phyloP scores from a whole-genome alignment of 2,888 invertebrate genomes.

The Baronia brevicornis region DNA sequence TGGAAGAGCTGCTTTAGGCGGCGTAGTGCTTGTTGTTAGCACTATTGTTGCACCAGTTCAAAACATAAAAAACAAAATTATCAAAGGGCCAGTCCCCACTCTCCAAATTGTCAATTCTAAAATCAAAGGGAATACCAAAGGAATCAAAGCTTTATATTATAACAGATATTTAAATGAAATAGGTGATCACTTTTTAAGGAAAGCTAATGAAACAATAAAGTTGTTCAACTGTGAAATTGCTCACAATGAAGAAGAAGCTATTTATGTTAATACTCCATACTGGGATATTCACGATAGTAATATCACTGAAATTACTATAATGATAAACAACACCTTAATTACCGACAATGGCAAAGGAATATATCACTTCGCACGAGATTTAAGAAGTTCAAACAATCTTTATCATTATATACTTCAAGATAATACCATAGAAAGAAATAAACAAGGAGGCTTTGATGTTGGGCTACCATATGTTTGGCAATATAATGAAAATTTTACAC shows the following conservation, averaged over 20 bases:
- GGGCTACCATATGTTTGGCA: slow-evolving; percentile 96
- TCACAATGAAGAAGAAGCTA: slow-evolving; percentile 86
- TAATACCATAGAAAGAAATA: slow-evolving; percentile 89
- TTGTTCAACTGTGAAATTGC: slow-evolving; percentile 87
- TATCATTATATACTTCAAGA: slow-evolving; percentile 96
- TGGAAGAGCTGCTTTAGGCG: slow-evolving; percentile 86
- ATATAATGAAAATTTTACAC: slow-evolving; percentile 95
- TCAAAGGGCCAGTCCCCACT: slow-evolving; percentile 87
- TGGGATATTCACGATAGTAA: slow-evolving; percentile 91
- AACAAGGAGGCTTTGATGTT: slow-evolving; percentile 90
- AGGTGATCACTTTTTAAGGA: slow-evolving; percentile 89
- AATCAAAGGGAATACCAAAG: slow-evolving; percentile 87
- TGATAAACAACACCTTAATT: slow-evolving; percentile 89
- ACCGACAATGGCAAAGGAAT: slow-evolving; percentile 92
- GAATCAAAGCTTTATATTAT: slow-evolving; percentile 89
- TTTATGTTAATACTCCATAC: slow-evolving; percentile 87
- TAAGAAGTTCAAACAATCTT: slow-evolving; percentile 96
- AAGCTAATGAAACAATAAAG: slow-evolving; percentile 90
- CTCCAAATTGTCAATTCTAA: slow-evolving; percentile 81
- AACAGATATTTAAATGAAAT: slow-evolving; percentile 90
- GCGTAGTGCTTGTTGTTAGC: slow-evolving; percentile 86
- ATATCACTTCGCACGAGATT: slow-evolving; percentile 92
- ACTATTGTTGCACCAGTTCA: slow-evolving; percentile 84
- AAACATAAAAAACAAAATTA: slow-evolving; percentile 82
- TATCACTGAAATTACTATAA: slow-evolving; percentile 92